phyloP scores from a whole-genome alignment of 2,888 invertebrate genomes.

The Melanophora roralis region DNA sequence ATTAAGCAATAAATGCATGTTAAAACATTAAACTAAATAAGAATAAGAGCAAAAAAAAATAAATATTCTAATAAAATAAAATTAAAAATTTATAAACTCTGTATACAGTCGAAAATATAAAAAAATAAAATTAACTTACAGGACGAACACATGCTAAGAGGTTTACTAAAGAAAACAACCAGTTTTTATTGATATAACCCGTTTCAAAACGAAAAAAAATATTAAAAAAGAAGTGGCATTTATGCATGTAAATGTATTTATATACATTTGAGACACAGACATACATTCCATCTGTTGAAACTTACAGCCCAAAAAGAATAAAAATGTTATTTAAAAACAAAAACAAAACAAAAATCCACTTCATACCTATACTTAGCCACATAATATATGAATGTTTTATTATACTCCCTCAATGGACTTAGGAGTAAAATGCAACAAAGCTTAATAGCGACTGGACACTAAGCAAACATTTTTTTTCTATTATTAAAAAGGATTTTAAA shows the following conservation, averaged over 20 bases:
- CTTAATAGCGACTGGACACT: neutral
- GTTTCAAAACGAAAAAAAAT: no score
- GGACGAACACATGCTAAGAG: neutral
- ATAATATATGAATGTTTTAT: constrained; percentile 19
- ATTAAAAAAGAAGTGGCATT: no score
- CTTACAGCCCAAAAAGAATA: constrained; percentile 37
- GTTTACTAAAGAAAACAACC: no score
- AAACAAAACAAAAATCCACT: constrained; percentile 17
- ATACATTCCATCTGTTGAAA: neutral
- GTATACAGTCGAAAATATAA: constrained; percentile 1
- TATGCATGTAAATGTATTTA: no score
- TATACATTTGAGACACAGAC: no score
- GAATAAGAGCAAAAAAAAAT: constrained; percentile 18
- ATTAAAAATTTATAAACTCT: constrained; percentile 21
- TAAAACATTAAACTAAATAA: constrained; percentile 48
- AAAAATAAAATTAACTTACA: neutral
- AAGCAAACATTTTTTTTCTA: neutral
- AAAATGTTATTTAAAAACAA: constrained; percentile 45
- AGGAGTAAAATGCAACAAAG: neutral
- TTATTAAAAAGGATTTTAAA: neutral
- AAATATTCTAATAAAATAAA: constrained; percentile 47
- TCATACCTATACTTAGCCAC: constrained; percentile 21
- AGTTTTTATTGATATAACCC: no score
- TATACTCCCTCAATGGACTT: neutral
- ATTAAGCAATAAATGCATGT: constrained; percentile 47